Base-by-base conservation (phyloP, 2,113 vertebrate species). In the Zootoca vivipara region DNA sequence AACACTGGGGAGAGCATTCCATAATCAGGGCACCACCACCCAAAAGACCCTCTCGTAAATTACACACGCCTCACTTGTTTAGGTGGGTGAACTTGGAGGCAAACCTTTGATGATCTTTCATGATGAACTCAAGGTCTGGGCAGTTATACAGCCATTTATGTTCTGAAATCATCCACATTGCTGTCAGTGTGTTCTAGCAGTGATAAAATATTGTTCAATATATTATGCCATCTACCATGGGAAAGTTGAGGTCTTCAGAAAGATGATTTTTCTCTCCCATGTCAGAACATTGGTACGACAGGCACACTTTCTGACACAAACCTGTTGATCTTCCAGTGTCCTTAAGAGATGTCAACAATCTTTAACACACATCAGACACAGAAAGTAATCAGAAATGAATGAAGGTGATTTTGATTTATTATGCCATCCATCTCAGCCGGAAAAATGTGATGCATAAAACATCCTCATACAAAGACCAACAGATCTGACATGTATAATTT, bases 401-500 rank as follows among this genome's bases (percentile, higher is more conserved):
- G 38, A 83, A 20, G 81, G 42, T 83, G 26, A 58, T 52, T 81
- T 82, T 89, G 73, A 91, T 91, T 91, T 20, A 2, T 70, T 90
- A 28, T 67, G 72, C 65, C 83, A 87, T 40, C 46, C 38, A 7
- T 12, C 89, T 42, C 42, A 92, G 79, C 5, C 85, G 52, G 65
- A 89, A 92, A 69, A 91, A 73, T 9, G 67, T 20, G 85, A 0
- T 7, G 22, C 16, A 4, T 10, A 28, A 83, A 79, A 78, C 35
- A 83, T 40, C 46, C 62, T 69, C 42, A 33, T 77, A 80, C 88
- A 81, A 58, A 69, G 30, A 89, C 78, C 75, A 7, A 64, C 87
- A 81, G 65, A 69, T 91, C n/a, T 75, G 88, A 81, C 18, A 26
- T 78, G 20, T 42, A 85, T 89, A 85, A 91, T 92, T 91, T 67